Evolutionary conservation across 2,888 invertebrate species (phyloP), one percentile per base, ranked within the genome.

Genomic region (Patella pellucida): DNA sequence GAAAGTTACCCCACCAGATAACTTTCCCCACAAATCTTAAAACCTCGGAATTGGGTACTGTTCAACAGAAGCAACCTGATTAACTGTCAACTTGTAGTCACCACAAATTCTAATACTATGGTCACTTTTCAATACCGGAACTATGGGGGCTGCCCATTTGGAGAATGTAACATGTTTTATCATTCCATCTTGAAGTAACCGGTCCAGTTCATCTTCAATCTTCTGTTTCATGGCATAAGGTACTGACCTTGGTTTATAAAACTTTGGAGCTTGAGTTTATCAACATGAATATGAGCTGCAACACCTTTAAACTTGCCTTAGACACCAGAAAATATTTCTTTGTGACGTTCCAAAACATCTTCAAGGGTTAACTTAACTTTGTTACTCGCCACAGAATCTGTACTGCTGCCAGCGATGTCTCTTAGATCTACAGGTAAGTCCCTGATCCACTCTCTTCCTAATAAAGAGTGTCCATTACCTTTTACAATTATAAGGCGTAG

Each of bases 1-100:
- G 31, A 69, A 76, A 1, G 62, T 67, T 52, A 73, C 62, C 16
- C 71, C 71, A 31, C 54, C 51, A 31, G 41, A 69, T 23, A 68
- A 50, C 31, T 68, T 56, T 68, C n/a, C 62, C 19, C 73, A 67
- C 16, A 76, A n/a, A 73, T 62, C 62, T 62, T 15, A 1, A 9
- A 62, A 19, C n/a, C 62, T 62, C 2, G 62, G 62, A 62, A 62
- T 62, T 19, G 62, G 62, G 62, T 62, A 62, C 19, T 62, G 62
- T 19, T 62, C n/a, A 19, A 62, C 62, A 62, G 62, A 19, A 16
- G 62, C n/a, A 62, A 62, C 11, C 12, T 62, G 62, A 62, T 62
- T 62, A 62, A 62, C 19, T 9, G 62, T 62, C n/a, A 62, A n/a
- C n/a, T 54, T 62, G 62, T 19, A 62, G 11, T 19, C 19, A 62